These are phyloP conservation scores for western clawed frog (Xenopus tropicalis) DNA, from an alignment of 2,113 vertebrate genomes.

Conservation along the genomic window DNA sequence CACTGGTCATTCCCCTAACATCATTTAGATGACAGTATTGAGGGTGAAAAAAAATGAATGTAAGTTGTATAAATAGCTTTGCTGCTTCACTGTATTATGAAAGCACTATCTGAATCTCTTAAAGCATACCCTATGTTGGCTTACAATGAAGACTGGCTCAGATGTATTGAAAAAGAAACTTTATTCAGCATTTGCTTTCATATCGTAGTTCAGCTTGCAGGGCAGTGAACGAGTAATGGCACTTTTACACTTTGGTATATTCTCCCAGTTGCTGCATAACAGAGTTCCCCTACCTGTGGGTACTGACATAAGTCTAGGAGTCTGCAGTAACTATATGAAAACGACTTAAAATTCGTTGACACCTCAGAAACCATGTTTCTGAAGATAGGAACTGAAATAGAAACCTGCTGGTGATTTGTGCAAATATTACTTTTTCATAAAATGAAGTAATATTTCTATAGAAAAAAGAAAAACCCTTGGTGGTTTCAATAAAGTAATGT, in stretches of 20 bases:
- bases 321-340: slow-evolving; percentile 67
- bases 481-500: slow-evolving; percentile 53
- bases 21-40: slow-evolving; percentile 76
- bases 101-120: slow-evolving; percentile 62
- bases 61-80: slow-evolving; percentile 70
- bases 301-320: slow-evolving; percentile 65
- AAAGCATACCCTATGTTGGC: slow-evolving; percentile 59
- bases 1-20: slow-evolving; percentile 77
- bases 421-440: slow-evolving; percentile 69
- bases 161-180: slow-evolving; percentile 67
- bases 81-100: slow-evolving; percentile 62
- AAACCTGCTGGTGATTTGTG: slow-evolving; percentile 74
- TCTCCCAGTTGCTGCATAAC: slow-evolving; percentile 82
- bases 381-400: slow-evolving; percentile 63
- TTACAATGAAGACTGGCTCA: slow-evolving; percentile 48
- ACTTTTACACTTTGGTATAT: slow-evolving; percentile 77
- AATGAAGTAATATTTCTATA: slow-evolving; percentile 68
- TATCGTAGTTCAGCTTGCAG: slow-evolving; percentile 67
- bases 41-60: slow-evolving; percentile 71
- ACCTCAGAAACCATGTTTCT: slow-evolving; percentile 71
- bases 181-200: slow-evolving; percentile 78
- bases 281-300: slow-evolving; percentile 65
- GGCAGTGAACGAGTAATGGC: slow-evolving; percentile 83
- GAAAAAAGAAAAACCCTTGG: slow-evolving; percentile 50
- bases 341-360: slow-evolving; percentile 58